phyloP scores from a whole-genome alignment of 2,888 invertebrate species.

The Melipona beecheii region DNA sequence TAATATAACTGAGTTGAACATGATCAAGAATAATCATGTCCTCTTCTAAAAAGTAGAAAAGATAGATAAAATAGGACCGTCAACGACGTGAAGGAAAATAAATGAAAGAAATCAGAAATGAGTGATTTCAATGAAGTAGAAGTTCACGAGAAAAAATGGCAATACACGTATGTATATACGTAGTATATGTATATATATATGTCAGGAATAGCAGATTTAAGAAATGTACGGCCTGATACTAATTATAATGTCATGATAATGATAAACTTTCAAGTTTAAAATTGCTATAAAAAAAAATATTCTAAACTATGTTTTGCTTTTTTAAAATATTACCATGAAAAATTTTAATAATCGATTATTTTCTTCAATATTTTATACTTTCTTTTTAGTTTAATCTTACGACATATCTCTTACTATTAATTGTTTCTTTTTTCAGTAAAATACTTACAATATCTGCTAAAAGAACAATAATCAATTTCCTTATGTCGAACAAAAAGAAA shows the following conservation, averaged over 20 bases:
- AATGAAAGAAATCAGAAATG: neutral
- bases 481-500: neutral
- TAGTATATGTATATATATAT: no score
- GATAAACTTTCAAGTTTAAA: conserved; percentile 45
- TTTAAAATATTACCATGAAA: neutral
- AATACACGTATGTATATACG: neutral
- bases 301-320: neutral
- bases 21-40: neutral
- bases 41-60: neutral
- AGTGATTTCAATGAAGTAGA: neutral
- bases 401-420: neutral
- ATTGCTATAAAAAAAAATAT: neutral
- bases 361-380: neutral
- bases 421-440: neutral
- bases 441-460: neutral
- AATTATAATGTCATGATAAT: neutral
- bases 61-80: neutral
- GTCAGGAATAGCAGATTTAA: no score
- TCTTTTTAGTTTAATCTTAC: neutral
- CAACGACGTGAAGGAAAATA: conserved; percentile 9
- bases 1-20: neutral
- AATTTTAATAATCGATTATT: neutral
- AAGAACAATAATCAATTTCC: neutral
- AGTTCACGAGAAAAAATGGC: neutral
- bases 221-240: no score